phyloP scores from a whole-genome alignment of 2,797 vertebrate species.

The Chiloscyllium punctatum region DNA sequence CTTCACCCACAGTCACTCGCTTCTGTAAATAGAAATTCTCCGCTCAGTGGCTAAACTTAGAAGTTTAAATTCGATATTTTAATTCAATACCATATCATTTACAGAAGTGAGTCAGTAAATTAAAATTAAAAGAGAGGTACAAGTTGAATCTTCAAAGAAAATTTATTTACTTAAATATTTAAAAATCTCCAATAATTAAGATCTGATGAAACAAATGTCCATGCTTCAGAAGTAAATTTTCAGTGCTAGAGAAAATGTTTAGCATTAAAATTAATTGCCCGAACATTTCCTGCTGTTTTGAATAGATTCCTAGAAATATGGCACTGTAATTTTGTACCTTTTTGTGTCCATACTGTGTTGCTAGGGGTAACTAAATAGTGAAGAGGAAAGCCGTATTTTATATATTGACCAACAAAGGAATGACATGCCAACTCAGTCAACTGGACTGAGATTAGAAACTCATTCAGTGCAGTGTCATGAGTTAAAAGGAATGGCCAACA shows the following conservation, averaged over 20 bases:
- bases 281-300: background rate
- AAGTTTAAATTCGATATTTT: background rate
- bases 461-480: too few relatives aligned
- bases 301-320: background rate
- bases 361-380: too few relatives aligned
- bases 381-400: too few relatives aligned
- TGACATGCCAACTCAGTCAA: too few relatives aligned
- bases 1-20: background rate
- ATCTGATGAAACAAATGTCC: background rate
- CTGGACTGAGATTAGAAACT: too few relatives aligned
- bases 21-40: background rate
- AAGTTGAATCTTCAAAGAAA: background rate
- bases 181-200: background rate
- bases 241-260: background rate
- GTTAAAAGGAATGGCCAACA: too few relatives aligned
- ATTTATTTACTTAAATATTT: background rate
- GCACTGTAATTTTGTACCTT: background rate
- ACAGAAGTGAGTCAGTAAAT: background rate
- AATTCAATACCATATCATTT: background rate
- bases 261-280: background rate
- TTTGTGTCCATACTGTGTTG: background rate
- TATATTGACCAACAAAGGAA: too few relatives aligned
- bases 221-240: background rate
- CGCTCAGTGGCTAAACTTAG: background rate
- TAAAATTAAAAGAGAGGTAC: background rate